Percentiles rank a stretch among this genome's conserved stretches.
phyloP scores from a whole-genome alignment of 2,797 vertebrate species.

The Stomatorhinus walkeri region DNA sequence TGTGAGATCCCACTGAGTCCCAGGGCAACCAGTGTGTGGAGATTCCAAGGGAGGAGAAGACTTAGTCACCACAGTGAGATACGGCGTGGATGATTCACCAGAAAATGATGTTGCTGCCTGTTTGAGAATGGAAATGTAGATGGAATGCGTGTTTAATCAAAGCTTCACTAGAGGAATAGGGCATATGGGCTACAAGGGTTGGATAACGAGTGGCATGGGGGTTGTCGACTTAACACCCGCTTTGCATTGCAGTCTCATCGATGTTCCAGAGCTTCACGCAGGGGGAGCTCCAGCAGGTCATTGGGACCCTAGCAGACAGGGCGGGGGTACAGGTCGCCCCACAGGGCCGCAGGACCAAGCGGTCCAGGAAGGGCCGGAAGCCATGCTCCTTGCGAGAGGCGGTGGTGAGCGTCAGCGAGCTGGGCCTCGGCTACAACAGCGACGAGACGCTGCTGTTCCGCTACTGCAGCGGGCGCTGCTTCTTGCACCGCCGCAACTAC shows the following conservation, averaged over 20 bases:
- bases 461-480: constrained; percentile 75
- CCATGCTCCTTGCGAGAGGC: constrained; percentile 67
- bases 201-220: not conserved
- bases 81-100: not conserved
- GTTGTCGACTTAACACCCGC: not conserved
- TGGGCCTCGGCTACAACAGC: constrained; percentile 70
- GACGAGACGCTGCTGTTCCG: constrained; percentile 74
- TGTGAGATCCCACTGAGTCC: not conserved
- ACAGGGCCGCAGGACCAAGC: constrained; percentile 58
- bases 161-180: not conserved
- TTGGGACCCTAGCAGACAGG: constrained; percentile 55
- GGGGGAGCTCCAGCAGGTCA: constrained; percentile 65
- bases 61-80: not conserved
- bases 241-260: constrained; percentile 36
- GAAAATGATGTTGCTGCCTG: not conserved
- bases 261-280: constrained; percentile 76
- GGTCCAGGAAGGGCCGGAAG: constrained; percentile 60
- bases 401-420: constrained; percentile 70
- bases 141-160: not conserved
- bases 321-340: constrained; percentile 49
- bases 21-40: not conserved
- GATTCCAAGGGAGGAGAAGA: not conserved
- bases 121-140: not conserved
- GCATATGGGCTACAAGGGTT: not conserved
- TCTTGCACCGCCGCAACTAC: constrained; percentile 61